phyloP scores from a whole-genome alignment of 2,113 vertebrate genomes.

The Fregata magnificens region DNA sequence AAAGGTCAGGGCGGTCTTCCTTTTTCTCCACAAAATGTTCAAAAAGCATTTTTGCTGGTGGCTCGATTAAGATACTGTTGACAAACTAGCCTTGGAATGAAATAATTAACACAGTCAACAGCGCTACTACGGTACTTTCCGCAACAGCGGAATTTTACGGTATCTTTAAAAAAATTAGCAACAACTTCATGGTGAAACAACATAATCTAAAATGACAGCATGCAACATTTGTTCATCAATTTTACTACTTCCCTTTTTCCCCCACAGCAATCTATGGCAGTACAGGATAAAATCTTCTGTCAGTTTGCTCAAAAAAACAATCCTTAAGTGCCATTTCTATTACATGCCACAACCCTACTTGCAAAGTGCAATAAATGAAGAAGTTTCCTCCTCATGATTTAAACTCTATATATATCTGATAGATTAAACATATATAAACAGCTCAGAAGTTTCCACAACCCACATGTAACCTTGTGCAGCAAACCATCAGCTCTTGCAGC shows the following conservation, averaged over 20 bases:
- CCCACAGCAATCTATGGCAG: constrained; percentile 66
- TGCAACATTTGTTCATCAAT: constrained; percentile 73
- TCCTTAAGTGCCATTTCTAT: constrained; percentile 41
- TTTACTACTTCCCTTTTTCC: constrained; percentile 58
- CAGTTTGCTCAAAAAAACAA: constrained; percentile 53
- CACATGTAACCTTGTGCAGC: not conserved
- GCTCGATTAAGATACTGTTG: constrained; percentile 41
- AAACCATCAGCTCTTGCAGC: not conserved
- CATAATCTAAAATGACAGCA: constrained; percentile 75
- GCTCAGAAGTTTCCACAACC: not conserved
- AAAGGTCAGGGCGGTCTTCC: constrained; percentile 69
- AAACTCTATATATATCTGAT: not conserved
- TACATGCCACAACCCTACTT: constrained; percentile 10
- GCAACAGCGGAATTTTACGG: constrained; percentile 8
- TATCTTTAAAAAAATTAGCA: constrained; percentile 62
- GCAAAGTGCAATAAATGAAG: constrained; percentile 10
- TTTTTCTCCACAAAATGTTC: constrained; percentile 38
- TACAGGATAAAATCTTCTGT: constrained; percentile 62
- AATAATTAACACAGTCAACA: constrained; percentile 52
- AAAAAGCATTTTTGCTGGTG: constrained; percentile 55
- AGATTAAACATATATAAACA: constrained; percentile 23
- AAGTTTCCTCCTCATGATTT: not conserved
- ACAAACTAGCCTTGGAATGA: constrained; percentile 41
- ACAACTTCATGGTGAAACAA: constrained; percentile 56
- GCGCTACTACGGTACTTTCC: not conserved